Base-by-base conservation (phyloP, 2,888 invertebrate species). In the Scaptomyza polygonia region DNA sequence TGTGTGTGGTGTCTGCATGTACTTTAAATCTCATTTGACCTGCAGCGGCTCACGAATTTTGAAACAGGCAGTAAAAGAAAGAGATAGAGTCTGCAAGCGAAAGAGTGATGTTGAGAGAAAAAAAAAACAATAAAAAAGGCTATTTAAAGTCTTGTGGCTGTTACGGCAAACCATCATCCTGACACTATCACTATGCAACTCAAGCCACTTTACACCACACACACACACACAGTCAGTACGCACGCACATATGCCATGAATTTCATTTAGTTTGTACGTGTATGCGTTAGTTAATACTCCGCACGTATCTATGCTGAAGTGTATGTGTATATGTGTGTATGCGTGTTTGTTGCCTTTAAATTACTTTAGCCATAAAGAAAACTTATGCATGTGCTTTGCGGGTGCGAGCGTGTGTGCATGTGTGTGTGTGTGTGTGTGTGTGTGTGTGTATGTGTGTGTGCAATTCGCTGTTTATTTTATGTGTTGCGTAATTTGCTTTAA, bases 191-290 rank as follows among this genome's bases (percentile, higher is more conserved):
- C 77, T 79, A 83, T 83, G 86, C 88, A 77, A 79, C 77, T 72
- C 80, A 66, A 80, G 83, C 69, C 65, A 74, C 82, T 84, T 84
- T 77, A 72, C 79, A 77, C 77, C 69, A 48, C 53, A 67, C 47
- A 65, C 36, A 45, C 16, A 9, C 34, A 36, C 27, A 40, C 48
- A 56, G 52, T 48, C 56, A 56, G 53, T 74, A 72, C 83, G 71
- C 84, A 84, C 88, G 84, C 84, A 86, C 88, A 84, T 86, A 84
- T 84, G 84, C 84, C 86, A 84, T 84, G 88, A 84, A 84, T 84
- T 84, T 84, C 83, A 88, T 84, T 84, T 84, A 84, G 72, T 69
- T 66, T 65, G 80, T 63, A 84, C 84, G 84, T 88, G 84, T 88
- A 75, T 84, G 88, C 68, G 86, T 84, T 84, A 88, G 84, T 84